These are phyloP conservation scores for Paracanthobrama guichenoti DNA, from an alignment of 2,113 vertebrate species.

Conservation along the genomic window DNA sequence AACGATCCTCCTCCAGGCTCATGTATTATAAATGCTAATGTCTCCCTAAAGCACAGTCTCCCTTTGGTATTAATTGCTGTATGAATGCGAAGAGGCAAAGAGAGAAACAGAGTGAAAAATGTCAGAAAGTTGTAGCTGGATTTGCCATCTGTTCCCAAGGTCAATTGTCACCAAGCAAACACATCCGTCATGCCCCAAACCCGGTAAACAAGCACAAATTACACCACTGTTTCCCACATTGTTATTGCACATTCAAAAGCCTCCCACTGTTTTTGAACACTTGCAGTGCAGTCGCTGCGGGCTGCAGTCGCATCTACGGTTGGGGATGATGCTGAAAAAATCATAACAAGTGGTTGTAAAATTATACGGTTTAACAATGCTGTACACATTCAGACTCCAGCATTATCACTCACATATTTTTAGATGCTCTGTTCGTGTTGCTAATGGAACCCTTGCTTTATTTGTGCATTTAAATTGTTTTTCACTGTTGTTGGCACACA, in stretches of 20 bases:
- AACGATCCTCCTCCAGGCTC: constrained; percentile 11
- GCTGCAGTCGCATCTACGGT: not conserved
- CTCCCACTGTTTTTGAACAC: not conserved
- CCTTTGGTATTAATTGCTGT: constrained; percentile 52
- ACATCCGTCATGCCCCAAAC: constrained; percentile 66
- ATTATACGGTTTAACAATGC: not conserved
- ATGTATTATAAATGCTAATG: constrained; percentile 48
- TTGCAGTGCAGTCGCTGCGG: not conserved
- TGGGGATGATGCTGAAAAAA: not conserved
- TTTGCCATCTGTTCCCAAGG: constrained; percentile 74
- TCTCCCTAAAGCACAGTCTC: constrained; percentile 51
- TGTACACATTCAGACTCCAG: not conserved
- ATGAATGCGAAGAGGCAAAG: constrained; percentile 40
- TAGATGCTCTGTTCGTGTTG: not conserved
- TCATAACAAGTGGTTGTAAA: not conserved
- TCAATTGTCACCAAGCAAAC: constrained; percentile 66
- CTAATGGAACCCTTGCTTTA: not conserved
- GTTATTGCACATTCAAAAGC: not conserved
- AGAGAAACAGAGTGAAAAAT: constrained; percentile 52
- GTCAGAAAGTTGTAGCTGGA: constrained; percentile 46
- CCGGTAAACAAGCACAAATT: not conserved
- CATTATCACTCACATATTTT: not conserved
- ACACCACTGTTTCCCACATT: not conserved
- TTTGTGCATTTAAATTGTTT: not conserved
- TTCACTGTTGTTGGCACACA: constrained; percentile 1